Percentiles rank a stretch among this genome's conserved stretches.
Evolutionary conservation across 2,888 invertebrate species (phyloP).

Genomic region (Eupithecia inturbata): DNA sequence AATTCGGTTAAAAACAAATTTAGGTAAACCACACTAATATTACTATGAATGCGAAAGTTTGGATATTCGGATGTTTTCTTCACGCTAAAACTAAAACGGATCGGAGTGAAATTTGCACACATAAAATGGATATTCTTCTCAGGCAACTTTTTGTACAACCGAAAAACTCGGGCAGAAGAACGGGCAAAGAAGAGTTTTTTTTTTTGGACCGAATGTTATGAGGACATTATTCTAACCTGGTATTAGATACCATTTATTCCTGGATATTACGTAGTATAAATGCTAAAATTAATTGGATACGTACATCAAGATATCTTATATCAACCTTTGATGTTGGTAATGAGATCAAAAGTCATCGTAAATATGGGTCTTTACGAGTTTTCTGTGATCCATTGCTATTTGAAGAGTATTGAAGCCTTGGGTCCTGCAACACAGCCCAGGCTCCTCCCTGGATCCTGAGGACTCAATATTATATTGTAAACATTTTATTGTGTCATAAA

Average conservation of each 20-base stretch:
- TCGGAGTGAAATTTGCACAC: background rate
- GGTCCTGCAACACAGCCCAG: no score
- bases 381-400: background rate
- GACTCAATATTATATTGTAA: no score
- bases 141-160: no score
- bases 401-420: no score
- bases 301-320: no score
- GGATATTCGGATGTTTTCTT: no score
- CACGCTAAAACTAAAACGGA: background rate
- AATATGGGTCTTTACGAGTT: background rate
- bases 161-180: background rate
- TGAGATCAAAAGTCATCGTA: conserved; percentile 5
- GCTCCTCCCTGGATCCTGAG: no score
- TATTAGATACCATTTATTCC: background rate
- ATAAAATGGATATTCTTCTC: no score
- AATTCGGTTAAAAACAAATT: no score
- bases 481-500: no score
- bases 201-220: background rate
- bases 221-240: background rate
- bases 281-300: conserved; percentile 1
- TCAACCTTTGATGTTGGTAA: background rate
- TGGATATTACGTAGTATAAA: background rate
- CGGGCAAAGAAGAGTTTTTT: background rate
- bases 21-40: no score
- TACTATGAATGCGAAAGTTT: no score